phyloP scores from a whole-genome alignment of 2,113 vertebrate genomes.

The Coturnix japonica region DNA sequence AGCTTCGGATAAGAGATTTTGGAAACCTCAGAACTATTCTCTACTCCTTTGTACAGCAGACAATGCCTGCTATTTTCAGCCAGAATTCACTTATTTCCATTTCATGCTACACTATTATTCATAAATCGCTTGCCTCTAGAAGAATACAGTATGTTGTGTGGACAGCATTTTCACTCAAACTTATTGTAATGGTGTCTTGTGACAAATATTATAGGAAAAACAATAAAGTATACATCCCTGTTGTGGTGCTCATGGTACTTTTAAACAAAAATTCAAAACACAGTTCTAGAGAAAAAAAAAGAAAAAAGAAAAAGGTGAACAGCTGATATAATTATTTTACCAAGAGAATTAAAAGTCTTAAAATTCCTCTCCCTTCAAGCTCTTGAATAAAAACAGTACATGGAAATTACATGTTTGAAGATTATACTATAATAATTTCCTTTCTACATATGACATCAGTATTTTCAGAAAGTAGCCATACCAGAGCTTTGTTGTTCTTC shows the following conservation, averaged over 20 bases:
- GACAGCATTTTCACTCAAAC: neutral
- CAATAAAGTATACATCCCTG: neutral
- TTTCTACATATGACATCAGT: neutral
- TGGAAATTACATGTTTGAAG: neutral
- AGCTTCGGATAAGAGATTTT: neutral
- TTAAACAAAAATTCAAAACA: neutral
- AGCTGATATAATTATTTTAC: neutral
- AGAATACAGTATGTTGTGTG: rapidly evolving
- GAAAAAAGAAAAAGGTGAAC: neutral
- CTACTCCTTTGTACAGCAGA: neutral
- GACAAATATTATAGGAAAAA: neutral
- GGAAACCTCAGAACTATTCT: neutral
- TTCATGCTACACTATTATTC: neutral
- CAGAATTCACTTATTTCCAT: neutral
- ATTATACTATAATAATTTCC: neutral
- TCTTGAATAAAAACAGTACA: neutral
- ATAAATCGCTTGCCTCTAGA: neutral
- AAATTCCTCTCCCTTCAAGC: neutral
- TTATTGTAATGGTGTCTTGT: neutral
- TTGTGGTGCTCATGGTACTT: neutral
- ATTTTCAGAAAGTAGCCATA: neutral
- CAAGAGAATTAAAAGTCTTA: neutral
- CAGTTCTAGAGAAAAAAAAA: neutral
- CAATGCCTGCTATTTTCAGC: neutral
- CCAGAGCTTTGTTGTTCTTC: neutral